phyloP scores from a whole-genome alignment of 2,888 invertebrate species.

The Noctua janthe region DNA sequence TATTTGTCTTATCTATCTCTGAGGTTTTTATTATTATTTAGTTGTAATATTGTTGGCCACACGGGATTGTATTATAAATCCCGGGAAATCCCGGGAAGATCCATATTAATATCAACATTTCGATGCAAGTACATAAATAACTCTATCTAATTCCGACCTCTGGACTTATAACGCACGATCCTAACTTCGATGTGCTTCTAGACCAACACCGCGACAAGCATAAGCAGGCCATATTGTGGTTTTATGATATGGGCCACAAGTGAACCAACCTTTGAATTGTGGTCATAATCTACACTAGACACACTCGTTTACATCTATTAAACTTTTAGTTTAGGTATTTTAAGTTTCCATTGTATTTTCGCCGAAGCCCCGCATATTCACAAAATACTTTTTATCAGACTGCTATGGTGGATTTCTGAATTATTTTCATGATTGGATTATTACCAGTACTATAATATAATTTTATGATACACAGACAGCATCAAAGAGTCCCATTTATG shows the following conservation, averaged over 20 bases:
- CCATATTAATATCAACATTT: too few relatives aligned
- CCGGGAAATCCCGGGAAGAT: too few relatives aligned
- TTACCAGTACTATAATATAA: not conserved
- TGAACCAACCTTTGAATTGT: constrained; percentile 3
- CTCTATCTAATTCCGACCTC: too few relatives aligned
- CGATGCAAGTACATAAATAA: too few relatives aligned
- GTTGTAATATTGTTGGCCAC: too few relatives aligned
- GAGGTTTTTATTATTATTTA: too few relatives aligned
- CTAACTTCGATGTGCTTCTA: not conserved
- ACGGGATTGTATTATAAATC: too few relatives aligned
- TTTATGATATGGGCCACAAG: constrained; percentile 1
- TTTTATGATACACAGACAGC: not conserved
- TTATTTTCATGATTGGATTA: not conserved
- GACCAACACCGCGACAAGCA: not conserved
- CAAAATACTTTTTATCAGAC: not conserved
- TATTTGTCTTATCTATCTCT: too few relatives aligned
- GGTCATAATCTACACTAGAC: not conserved
- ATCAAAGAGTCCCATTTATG: not conserved
- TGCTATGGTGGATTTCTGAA: not conserved
- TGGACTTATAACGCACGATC: too few relatives aligned
- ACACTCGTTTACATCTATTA: not conserved
- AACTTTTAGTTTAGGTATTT: not conserved
- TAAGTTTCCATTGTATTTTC: not conserved
- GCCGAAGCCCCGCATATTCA: not conserved
- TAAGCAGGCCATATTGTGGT: constrained; percentile 20